Evolutionary conservation across 2,888 invertebrate species (phyloP).

Genomic region (Cartodere bifasciata): DNA sequence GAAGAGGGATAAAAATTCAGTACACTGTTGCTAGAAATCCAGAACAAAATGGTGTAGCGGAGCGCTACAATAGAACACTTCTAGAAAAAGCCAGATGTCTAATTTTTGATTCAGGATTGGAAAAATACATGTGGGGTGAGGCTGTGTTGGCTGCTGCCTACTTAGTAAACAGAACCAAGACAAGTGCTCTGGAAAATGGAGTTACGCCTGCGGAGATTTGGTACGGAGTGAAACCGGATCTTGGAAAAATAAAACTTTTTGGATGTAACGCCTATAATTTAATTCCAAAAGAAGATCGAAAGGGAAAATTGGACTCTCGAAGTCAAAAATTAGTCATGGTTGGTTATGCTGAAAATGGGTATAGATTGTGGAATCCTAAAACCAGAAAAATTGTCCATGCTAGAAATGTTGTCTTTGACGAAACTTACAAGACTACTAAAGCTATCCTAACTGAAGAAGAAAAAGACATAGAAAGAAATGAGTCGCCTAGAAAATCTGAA

Average conservation of each 20-base stretch:
- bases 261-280: slow-evolving; percentile 9
- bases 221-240: slow-evolving; percentile 6
- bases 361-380: slow-evolving; percentile 11
- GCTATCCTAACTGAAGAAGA: no score
- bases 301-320: slow-evolving; percentile 9
- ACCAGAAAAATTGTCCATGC: slow-evolving; percentile 8
- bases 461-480: slow-evolving; percentile 1
- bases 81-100: slow-evolving; percentile 6
- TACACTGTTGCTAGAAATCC: slow-evolving; percentile 17
- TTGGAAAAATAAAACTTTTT: slow-evolving; percentile 10
- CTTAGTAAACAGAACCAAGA: slow-evolving; percentile 8
- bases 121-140: slow-evolving; percentile 7
- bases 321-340: slow-evolving; percentile 12
- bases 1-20: slow-evolving; percentile 13
- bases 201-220: slow-evolving; percentile 10
- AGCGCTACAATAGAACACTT: slow-evolving; percentile 12
- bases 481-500: slow-evolving; percentile 1
- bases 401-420: slow-evolving; percentile 14
- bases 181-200: neutral
- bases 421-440: no score
- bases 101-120: slow-evolving; percentile 4
- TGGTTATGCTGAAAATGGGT: slow-evolving; percentile 14
- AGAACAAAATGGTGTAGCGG: slow-evolving; percentile 10
- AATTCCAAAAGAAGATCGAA: slow-evolving; percentile 10
- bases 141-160: slow-evolving; percentile 6